Percentiles rank a stretch among this genome's conserved stretches.
Conservation (phyloP, 92 coral and sea anemone genomes). For the Phenganax subtilis region DNA sequence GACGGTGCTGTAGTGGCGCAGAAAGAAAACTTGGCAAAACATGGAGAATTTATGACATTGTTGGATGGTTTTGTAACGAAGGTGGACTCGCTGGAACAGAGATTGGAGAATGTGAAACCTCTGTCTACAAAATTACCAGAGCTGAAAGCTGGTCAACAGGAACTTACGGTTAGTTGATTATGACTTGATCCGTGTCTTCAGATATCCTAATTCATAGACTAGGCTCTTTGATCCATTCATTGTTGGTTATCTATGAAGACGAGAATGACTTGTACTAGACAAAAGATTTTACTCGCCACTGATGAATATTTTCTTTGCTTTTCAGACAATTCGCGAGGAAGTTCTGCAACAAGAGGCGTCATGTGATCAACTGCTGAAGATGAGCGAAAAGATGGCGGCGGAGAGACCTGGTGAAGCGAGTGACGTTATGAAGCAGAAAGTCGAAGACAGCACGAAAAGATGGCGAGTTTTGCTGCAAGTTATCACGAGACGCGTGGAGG, state of each 20-base stretch:
- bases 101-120: slow-evolving; percentile 20
- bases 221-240: neutral
- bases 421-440: slow-evolving; percentile 60
- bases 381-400: slow-evolving; percentile 71
- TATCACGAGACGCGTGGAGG: slow-evolving; percentile 21
- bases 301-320: neutral
- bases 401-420: slow-evolving; percentile 75
- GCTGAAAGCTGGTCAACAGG: slow-evolving; percentile 27
- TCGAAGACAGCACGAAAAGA: slow-evolving; percentile 61
- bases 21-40: slow-evolving; percentile 37
- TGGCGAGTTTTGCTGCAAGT: slow-evolving; percentile 52
- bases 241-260: too few relatives aligned
- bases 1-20: slow-evolving; percentile 9
- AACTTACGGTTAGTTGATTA: slow-evolving; percentile 27
- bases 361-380: slow-evolving; percentile 65
- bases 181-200: neutral
- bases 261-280: too few relatives aligned
- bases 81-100: slow-evolving; percentile 29
- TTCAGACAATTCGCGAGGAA: slow-evolving; percentile 45
- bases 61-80: slow-evolving; percentile 25
- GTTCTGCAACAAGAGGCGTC: slow-evolving; percentile 71
- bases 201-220: neutral
- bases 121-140: slow-evolving; percentile 29
- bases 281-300: too few relatives aligned
- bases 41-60: slow-evolving; percentile 35